These are phyloP conservation scores for Cyclophora albipunctata DNA, from an alignment of 2,888 invertebrate species.

Conservation along the genomic window DNA sequence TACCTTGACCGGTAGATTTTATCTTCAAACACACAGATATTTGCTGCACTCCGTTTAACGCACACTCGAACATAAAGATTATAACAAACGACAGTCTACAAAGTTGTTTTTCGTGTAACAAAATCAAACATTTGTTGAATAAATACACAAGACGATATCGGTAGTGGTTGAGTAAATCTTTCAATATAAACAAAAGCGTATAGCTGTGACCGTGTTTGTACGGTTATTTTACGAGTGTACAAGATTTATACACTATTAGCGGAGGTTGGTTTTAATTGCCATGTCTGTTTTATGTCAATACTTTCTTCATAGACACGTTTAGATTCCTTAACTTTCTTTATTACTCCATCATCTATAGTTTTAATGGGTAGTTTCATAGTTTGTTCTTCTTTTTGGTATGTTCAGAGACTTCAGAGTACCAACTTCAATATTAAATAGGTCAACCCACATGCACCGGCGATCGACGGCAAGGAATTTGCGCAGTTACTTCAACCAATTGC, in stretches of 20 bases:
- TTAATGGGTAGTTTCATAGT: background rate
- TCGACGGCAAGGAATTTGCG: constrained; percentile 16
- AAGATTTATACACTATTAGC: constrained; percentile 51
- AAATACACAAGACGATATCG: constrained; percentile 12
- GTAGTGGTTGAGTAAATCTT: constrained; percentile 33
- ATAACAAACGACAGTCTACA: constrained; percentile 5
- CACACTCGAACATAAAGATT: background rate
- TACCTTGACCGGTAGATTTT: constrained; percentile 23
- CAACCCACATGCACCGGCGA: constrained; percentile 18
- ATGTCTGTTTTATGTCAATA: constrained; percentile 47
- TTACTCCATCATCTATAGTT: background rate
- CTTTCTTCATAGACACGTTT: constrained; percentile 18
- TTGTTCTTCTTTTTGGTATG: too few relatives aligned
- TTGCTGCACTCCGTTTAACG: constrained; percentile 5
- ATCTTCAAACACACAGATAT: constrained; percentile 19
- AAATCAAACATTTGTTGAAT: constrained; percentile 25
- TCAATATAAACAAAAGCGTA: constrained; percentile 31
- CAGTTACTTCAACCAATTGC: constrained; percentile 16
- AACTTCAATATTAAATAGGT: constrained; percentile 12
- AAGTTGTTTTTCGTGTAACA: constrained; percentile 12
- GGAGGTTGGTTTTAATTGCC: constrained; percentile 56
- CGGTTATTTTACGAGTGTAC: constrained; percentile 47
- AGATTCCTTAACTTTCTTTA: constrained; percentile 2
- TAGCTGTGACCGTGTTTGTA: constrained; percentile 29
- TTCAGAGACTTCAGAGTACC: too few relatives aligned